Evolutionary conservation across 2,797 vertebrate species (phyloP), one percentile per base, ranked within the genome.

Genomic region (Lacerta bilineata): DNA sequence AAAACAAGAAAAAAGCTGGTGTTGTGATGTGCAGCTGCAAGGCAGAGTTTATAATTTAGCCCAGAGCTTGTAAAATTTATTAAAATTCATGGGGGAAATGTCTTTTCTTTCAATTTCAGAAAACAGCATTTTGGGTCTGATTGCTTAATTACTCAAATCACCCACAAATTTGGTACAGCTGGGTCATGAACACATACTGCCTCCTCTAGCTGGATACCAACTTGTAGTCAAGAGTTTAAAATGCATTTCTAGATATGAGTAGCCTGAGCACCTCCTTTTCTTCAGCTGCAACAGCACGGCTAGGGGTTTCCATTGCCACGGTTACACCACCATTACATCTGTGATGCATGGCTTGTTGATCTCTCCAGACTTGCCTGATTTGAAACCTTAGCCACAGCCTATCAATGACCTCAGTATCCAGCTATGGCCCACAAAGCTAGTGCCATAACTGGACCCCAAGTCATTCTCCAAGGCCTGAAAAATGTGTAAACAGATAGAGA

Each of bases 131-230:
- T 94, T 92, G 91, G 86, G 92, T 87, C 68, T 93, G 90, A 94
- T 95, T 93, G 64, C 46, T 94, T 95, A 95, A 95, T 94, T 94
- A 87, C 87, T 93, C 88, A 64, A 88, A 87, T 88, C 93, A 92
- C 88, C 43, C 92, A 92, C 80, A 94, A 94, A 93, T 86, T 81
- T 85, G 75, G 84, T 89, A 93, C 90, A 94, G 89, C 87, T 94
- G 91, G 71, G 91, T 93, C 91, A 92, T 66, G 91, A 94, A 39
- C 88, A 86, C 29, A 90, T 76, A 80, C 29, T 61, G 87, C 6
- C 20, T 18, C 4, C 91, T 90, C 59, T 61, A 66, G 64, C 59
- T 13, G 50, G 93, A 87, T 8, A 76, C 0, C 1, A 91, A 89
- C 81, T 84, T 89, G 85, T 89, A 75, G 87, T 75, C 20, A 79